Evolutionary conservation across 1,140 invertebrate genomes (phyloP).

Genomic region (Sweltsa coloradensis): DNA sequence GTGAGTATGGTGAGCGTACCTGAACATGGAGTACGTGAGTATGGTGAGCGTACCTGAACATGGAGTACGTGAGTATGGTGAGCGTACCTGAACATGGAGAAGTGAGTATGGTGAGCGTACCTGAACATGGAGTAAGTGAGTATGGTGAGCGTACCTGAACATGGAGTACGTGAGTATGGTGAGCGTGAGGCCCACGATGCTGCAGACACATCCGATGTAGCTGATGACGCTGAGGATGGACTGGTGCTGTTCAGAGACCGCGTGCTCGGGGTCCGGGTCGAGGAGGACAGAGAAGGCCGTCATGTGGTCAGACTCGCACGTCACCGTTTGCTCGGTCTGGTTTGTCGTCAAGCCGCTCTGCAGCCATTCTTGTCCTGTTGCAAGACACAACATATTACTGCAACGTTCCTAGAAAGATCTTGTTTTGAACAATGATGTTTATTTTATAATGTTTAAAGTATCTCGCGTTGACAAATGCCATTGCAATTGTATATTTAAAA

Average conservation of each 20-base stretch:
- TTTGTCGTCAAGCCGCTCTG: conserved; percentile 28
- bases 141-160: conserved; percentile 34
- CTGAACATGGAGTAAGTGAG: background rate
- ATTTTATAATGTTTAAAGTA: too few species aligned
- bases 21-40: background rate
- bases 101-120: too few species aligned
- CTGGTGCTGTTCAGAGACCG: conserved; percentile 20
- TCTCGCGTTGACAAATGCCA: too few species aligned
- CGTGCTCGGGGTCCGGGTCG: conserved; percentile 21
- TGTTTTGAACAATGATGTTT: too few species aligned
- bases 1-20: too few species aligned
- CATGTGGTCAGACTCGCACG: conserved; percentile 34
- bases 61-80: too few species aligned
- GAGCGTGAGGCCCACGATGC: conserved; percentile 29
- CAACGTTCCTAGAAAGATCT: too few species aligned
- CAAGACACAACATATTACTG: too few species aligned
- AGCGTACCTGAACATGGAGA: too few species aligned
- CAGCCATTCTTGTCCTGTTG: conserved; percentile 32
- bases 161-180: conserved; percentile 36
- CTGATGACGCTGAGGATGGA: conserved; percentile 33
- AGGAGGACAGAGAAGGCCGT: conserved; percentile 41
- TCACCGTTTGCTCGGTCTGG: conserved; percentile 23
- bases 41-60: too few species aligned
- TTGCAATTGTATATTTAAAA: too few species aligned
- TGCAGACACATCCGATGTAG: conserved; percentile 35